Conservation (phyloP, 1,140 invertebrate genomes). For the Brachionus manjavacas region DNA sequence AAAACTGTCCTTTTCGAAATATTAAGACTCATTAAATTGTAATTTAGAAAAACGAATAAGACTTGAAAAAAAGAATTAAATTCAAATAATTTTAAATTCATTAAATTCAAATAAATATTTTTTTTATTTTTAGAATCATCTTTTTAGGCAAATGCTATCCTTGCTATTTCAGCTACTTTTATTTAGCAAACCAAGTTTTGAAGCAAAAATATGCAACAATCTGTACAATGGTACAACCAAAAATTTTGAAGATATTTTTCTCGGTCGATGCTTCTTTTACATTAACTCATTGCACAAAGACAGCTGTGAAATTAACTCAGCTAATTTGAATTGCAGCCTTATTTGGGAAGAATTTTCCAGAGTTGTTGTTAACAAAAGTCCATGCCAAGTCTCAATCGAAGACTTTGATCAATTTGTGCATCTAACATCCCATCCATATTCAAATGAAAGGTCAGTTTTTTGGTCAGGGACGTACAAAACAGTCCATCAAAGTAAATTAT, state of each 20-base stretch:
- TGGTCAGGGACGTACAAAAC: constrained; percentile 1
- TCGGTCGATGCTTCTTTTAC: constrained; percentile 26
- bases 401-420: constrained; percentile 9
- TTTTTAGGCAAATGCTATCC: not conserved
- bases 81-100: too few relatives aligned
- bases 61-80: not conserved
- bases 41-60: not conserved
- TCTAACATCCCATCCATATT: not conserved
- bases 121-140: not conserved
- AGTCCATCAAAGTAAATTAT: constrained; percentile 16
- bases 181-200: not conserved
- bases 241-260: constrained; percentile 25
- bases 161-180: not conserved
- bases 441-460: not conserved
- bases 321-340: not conserved
- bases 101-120: too few relatives aligned
- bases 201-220: not conserved
- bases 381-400: not conserved
- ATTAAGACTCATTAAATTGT: not conserved
- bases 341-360: constrained; percentile 9
- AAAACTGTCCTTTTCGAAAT: not conserved
- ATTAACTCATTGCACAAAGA: not conserved
- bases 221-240: not conserved
- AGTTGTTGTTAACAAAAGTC: not conserved
- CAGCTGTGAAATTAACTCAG: not conserved